Evolutionary conservation across 1,140 invertebrate species (phyloP).

Genomic region (Tenebrio molitor): DNA sequence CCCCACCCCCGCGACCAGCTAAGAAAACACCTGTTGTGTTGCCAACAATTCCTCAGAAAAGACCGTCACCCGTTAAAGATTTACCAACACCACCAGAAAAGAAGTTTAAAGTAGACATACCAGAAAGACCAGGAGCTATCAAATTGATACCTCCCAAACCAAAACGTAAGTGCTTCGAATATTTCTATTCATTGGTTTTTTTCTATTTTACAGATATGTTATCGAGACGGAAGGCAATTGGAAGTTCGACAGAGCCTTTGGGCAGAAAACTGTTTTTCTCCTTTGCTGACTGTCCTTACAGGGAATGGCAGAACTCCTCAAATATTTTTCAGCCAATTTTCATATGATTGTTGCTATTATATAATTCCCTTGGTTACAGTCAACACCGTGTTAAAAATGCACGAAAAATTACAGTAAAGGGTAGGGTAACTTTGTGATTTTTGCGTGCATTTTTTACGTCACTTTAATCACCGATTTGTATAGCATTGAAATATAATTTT

Average conservation of each 20-base stretch:
- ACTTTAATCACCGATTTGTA: conserved; percentile 18
- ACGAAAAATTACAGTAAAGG: conserved; percentile 3
- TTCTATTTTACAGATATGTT: conserved; percentile 62
- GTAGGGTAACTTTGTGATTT: conserved; percentile 22
- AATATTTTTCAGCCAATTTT: conserved; percentile 1
- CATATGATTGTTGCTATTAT: conserved; percentile 22
- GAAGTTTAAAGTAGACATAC: conserved; percentile 69
- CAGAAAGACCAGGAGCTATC: conserved; percentile 82
- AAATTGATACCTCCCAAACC: conserved; percentile 89
- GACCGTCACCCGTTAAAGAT: conserved; percentile 74
- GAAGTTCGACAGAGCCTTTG: conserved; percentile 28
- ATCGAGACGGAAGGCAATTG: conserved; percentile 43
- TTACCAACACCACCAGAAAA: conserved; percentile 76
- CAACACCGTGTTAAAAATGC: conserved; percentile 40
- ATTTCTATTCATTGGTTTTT: conserved; percentile 49
- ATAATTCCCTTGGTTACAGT: conserved; percentile 39
- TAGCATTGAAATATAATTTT: conserved; percentile 12
- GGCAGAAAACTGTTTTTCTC: conserved; percentile 52
- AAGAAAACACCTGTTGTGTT: conserved; percentile 73
- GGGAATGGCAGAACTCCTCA: conserved; percentile 46
- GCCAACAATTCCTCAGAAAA: conserved; percentile 70
- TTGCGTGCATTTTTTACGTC: conserved; percentile 39
- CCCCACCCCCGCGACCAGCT: conserved; percentile 76
- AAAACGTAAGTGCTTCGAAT: conserved; percentile 81
- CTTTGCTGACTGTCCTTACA: conserved; percentile 47